Percentiles rank a stretch among this genome's conserved stretches.
These are phyloP conservation scores for Euthynnus affinis DNA, from an alignment of 2,797 vertebrate species.

Conservation along the genomic window DNA sequence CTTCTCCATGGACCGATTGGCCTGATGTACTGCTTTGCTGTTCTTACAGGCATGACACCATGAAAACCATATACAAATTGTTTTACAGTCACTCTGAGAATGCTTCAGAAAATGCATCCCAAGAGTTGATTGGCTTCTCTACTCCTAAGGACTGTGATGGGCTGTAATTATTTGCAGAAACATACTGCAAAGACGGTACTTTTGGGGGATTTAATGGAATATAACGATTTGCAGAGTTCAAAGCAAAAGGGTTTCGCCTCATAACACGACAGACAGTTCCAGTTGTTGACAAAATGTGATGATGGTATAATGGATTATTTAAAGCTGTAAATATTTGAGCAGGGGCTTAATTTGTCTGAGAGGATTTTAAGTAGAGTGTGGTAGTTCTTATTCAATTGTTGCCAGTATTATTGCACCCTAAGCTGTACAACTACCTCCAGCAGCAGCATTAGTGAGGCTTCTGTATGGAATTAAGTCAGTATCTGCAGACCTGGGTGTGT, in stretches of 20 bases:
- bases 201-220: slow-evolving; percentile 17
- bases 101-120: slow-evolving; percentile 16
- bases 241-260: not conserved
- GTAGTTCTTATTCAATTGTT: slow-evolving; percentile 60
- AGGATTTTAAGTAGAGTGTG: slow-evolving; percentile 42
- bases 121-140: slow-evolving; percentile 37
- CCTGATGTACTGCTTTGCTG: slow-evolving; percentile 49
- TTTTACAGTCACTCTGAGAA: slow-evolving; percentile 48
- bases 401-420: slow-evolving; percentile 46
- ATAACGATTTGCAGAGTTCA: slow-evolving; percentile 11
- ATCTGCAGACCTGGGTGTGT: slow-evolving; percentile 52
- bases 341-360: slow-evolving; percentile 42
- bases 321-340: slow-evolving; percentile 51
- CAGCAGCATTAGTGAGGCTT: slow-evolving; percentile 53
- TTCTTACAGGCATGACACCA: slow-evolving; percentile 18
- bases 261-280: not conserved
- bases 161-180: slow-evolving; percentile 44
- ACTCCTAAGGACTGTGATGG: slow-evolving; percentile 28
- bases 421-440: slow-evolving; percentile 41
- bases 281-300: slow-evolving; percentile 30
- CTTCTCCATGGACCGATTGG: slow-evolving; percentile 71
- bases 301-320: slow-evolving; percentile 24
- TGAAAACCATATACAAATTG: slow-evolving; percentile 52
- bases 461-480: slow-evolving; percentile 46
- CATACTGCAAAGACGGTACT: not conserved